These are phyloP conservation scores for Taurulus bubalis DNA, from an alignment of 2,113 vertebrate species.

Conservation along the genomic window DNA sequence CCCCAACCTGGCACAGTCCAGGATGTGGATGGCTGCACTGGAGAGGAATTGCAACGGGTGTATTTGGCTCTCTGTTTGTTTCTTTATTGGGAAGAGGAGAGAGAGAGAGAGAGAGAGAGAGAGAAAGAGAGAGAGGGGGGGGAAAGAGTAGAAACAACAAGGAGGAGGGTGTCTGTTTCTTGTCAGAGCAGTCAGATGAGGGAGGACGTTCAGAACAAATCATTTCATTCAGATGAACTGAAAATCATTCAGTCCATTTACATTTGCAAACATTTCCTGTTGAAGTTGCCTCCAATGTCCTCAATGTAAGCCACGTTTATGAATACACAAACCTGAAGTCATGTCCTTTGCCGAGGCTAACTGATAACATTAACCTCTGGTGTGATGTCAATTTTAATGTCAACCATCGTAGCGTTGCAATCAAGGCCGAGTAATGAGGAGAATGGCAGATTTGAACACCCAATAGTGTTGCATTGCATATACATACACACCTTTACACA, in stretches of 20 bases:
- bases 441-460: constrained; percentile 38
- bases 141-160: background rate
- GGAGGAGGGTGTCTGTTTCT: constrained; percentile 64
- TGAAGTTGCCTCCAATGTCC: constrained; percentile 45
- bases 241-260: constrained; percentile 55
- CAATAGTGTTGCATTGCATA: background rate
- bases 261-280: constrained; percentile 72
- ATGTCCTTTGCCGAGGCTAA: constrained; percentile 46
- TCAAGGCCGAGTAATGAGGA: constrained; percentile 35
- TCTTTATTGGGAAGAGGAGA: constrained; percentile 73
- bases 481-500: constrained; percentile 6
- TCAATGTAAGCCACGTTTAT: constrained; percentile 24
- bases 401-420: constrained; percentile 58
- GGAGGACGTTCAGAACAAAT: constrained; percentile 73
- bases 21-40: constrained; percentile 83
- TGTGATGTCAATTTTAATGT: constrained; percentile 68
- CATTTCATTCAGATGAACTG: constrained; percentile 70
- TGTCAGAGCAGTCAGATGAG: constrained; percentile 69
- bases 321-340: constrained; percentile 44
- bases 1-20: constrained; percentile 81
- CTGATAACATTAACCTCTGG: constrained; percentile 65
- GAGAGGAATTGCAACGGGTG: constrained; percentile 78
- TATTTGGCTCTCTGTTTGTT: constrained; percentile 78
- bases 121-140: constrained; percentile 16
- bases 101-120: constrained; percentile 36